These are phyloP conservation scores for Hermaeophaga mercurialis DNA, from an alignment of 2,888 invertebrate genomes.

Conservation along the genomic window DNA sequence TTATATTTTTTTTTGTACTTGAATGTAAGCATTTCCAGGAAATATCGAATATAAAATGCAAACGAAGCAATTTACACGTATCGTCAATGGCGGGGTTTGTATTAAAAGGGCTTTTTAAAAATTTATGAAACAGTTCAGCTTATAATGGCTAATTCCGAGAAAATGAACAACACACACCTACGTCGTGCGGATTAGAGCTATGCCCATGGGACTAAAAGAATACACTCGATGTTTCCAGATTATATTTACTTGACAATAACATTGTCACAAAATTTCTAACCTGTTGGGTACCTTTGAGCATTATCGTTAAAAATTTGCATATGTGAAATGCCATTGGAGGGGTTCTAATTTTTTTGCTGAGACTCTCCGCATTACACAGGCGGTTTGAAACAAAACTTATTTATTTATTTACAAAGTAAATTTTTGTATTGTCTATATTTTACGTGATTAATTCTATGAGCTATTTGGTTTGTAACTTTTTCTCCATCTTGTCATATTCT, in stretches of 20 bases:
- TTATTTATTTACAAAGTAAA: too few species aligned
- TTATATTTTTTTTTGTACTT: slow-evolving; percentile 14
- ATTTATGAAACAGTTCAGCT: slow-evolving; percentile 43
- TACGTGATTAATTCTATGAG: too few species aligned
- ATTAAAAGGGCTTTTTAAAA: slow-evolving; percentile 44
- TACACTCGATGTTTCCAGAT: slow-evolving; percentile 44
- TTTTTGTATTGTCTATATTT: too few species aligned
- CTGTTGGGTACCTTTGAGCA: too few species aligned
- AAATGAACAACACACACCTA: slow-evolving; percentile 46
- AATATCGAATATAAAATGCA: slow-evolving; percentile 43
- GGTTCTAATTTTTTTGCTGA: too few species aligned
- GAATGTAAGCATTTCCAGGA: slow-evolving; percentile 18
- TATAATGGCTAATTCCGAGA: slow-evolving; percentile 43
- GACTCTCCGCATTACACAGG: too few species aligned
- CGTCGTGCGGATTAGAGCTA: slow-evolving; percentile 46
- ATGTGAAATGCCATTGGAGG: too few species aligned
- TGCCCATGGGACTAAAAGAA: slow-evolving; percentile 47
- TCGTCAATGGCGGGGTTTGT: slow-evolving; percentile 39
- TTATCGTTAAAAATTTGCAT: too few species aligned
- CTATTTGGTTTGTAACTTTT: too few species aligned
- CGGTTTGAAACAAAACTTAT: too few species aligned
- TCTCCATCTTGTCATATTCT: too few species aligned
- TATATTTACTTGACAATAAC: slow-evolving; percentile 47
- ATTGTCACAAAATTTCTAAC: too few species aligned
- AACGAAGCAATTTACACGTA: slow-evolving; percentile 47